Percentiles rank a stretch among this genome's conserved stretches.
Evolutionary conservation across 2,797 vertebrate species (phyloP).

Genomic region (Tangara arthus): DNA sequence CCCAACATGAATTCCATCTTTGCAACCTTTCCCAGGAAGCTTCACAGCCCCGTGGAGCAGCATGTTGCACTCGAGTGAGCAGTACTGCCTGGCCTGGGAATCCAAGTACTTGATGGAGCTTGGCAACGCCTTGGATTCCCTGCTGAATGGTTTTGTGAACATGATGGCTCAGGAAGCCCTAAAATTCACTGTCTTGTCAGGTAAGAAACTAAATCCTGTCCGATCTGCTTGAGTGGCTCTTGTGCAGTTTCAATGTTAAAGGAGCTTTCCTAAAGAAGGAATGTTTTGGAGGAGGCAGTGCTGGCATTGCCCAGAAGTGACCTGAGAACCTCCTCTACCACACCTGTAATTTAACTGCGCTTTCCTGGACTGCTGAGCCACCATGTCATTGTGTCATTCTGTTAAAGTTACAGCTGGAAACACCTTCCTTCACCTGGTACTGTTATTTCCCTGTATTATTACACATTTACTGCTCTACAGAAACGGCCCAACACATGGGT

Average conservation of each 20-base stretch:
- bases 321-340: neutral
- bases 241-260: neutral
- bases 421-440: neutral
- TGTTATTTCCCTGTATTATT: neutral
- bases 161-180: constrained; percentile 95
- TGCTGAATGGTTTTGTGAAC: constrained; percentile 91
- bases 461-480: neutral
- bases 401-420: neutral
- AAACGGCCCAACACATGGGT: neutral
- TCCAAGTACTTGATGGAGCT: constrained; percentile 92
- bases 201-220: constrained; percentile 59
- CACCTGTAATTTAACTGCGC: neutral
- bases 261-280: neutral
- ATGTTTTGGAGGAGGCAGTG: neutral
- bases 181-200: constrained; percentile 93
- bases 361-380: neutral
- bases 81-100: constrained; percentile 97
- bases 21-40: constrained; percentile 66
- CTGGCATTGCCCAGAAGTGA: neutral
- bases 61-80: constrained; percentile 85
- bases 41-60: constrained; percentile 91
- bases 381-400: neutral
- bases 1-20: neutral
- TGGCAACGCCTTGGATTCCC: constrained; percentile 84
- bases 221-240: neutral